Percentiles rank a stretch among this genome's conserved stretches.
phyloP scores from a whole-genome alignment of 2,888 invertebrate species.

The Dimorphilus gyrociliatus region DNA sequence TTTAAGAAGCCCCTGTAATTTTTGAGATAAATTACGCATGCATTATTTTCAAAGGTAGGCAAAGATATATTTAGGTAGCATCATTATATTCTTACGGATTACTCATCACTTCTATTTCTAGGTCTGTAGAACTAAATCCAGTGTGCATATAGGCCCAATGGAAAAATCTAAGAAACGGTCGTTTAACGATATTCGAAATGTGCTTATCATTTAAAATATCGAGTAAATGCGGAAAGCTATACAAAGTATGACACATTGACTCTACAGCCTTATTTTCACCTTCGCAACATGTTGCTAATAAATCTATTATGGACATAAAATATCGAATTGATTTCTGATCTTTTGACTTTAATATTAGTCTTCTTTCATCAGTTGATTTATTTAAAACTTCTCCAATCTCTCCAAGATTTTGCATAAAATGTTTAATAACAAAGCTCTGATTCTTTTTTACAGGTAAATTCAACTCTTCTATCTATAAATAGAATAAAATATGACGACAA shows the following conservation, averaged over 20 bases:
- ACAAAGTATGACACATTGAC: constrained; percentile 36
- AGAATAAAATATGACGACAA: too few species aligned
- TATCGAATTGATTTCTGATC: constrained; percentile 10
- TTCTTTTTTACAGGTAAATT: constrained; percentile 34
- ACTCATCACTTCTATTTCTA: too few species aligned
- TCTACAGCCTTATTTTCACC: constrained; percentile 37
- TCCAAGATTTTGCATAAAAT: constrained; percentile 31
- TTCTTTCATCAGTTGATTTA: constrained; percentile 17
- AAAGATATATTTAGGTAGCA: too few species aligned
- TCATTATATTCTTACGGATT: too few species aligned
- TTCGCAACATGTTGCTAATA: constrained; percentile 31
- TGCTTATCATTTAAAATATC: constrained; percentile 22
- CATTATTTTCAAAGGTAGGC: too few species aligned
- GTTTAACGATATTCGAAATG: constrained; percentile 26
- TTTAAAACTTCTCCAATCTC: constrained; percentile 30
- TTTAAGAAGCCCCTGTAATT: too few species aligned
- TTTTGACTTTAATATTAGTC: constrained; percentile 3
- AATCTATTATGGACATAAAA: constrained; percentile 23
- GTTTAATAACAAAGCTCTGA: constrained; percentile 34
- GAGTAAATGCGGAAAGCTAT: constrained; percentile 28
- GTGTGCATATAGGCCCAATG: constrained; percentile 28
- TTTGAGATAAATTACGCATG: too few species aligned
- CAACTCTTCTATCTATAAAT: too few species aligned
- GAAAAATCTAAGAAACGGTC: constrained; percentile 30
- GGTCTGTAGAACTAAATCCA: not conserved